These are phyloP conservation scores for Drosophila arizonae DNA, from an alignment of 1,140 invertebrate species.

Conservation along the genomic window DNA sequence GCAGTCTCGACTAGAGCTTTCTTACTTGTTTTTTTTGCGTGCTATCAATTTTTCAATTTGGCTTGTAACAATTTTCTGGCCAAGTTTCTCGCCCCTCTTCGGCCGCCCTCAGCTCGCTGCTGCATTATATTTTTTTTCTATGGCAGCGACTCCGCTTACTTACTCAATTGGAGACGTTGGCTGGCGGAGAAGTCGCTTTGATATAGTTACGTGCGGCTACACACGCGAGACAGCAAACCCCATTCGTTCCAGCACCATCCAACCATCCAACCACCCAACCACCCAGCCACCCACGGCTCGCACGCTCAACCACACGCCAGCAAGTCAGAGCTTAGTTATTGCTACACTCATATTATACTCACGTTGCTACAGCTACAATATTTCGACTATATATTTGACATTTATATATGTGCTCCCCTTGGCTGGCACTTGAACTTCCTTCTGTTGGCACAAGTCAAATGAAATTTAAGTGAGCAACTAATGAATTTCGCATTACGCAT, in stretches of 20 bases:
- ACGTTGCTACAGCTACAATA: conserved; percentile 9
- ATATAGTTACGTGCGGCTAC: conserved; percentile 67
- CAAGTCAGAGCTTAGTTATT: conserved; percentile 51
- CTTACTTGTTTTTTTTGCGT: background rate
- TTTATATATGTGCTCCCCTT: conserved; percentile 47
- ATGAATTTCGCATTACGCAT: conserved; percentile 24
- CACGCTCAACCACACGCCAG: conserved; percentile 15
- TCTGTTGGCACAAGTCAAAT: conserved; percentile 64
- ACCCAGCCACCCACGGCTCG: conserved; percentile 1
- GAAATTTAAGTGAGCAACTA: conserved; percentile 51
- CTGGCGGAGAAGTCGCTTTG: conserved; percentile 56
- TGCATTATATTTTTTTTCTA: conserved; percentile 52
- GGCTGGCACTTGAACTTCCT: conserved; percentile 53
- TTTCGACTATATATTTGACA: conserved; percentile 4
- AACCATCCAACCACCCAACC: background rate
- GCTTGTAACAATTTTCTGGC: conserved; percentile 52
- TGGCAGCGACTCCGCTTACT: conserved; percentile 47
- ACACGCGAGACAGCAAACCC: conserved; percentile 43
- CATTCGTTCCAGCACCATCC: background rate
- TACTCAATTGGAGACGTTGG: conserved; percentile 63
- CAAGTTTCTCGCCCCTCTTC: conserved; percentile 35
- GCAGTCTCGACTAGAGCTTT: too few relatives aligned
- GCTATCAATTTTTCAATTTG: conserved; percentile 59
- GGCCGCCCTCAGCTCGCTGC: background rate
- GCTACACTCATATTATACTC: conserved; percentile 35